These are phyloP conservation scores for Leuciscus waleckii DNA, from an alignment of 2,797 vertebrate genomes.

Conservation along the genomic window DNA sequence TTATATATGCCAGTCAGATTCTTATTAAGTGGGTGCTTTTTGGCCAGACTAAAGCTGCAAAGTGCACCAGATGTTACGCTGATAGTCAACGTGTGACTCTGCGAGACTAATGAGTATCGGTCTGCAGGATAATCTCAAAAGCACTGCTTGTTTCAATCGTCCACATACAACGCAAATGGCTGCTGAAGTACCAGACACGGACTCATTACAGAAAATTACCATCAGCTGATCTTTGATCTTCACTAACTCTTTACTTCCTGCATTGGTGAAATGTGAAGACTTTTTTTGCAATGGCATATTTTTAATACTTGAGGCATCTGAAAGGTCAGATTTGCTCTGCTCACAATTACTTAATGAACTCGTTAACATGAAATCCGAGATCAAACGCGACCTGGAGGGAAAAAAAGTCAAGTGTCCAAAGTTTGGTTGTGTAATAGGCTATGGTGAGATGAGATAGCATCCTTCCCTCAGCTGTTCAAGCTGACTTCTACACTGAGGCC, in stretches of 20 bases:
- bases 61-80: conserved; percentile 9
- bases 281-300: conserved; percentile 19
- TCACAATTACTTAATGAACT: conserved; percentile 44
- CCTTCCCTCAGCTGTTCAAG: conserved; percentile 38
- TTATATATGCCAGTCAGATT: conserved; percentile 13
- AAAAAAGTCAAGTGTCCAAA: background rate
- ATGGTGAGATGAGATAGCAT: conserved; percentile 1
- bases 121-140: conserved; percentile 35
- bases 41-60: background rate
- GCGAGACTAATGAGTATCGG: conserved; percentile 33
- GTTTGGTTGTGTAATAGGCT: conserved; percentile 14
- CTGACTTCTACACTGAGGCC: conserved; percentile 16
- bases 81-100: conserved; percentile 20
- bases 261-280: conserved; percentile 15
- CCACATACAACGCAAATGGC: conserved; percentile 38
- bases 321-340: conserved; percentile 33
- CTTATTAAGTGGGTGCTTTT: background rate
- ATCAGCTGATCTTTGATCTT: conserved; percentile 60
- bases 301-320: conserved; percentile 11
- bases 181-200: conserved; percentile 16
- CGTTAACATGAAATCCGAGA: conserved; percentile 16
- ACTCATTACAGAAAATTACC: conserved; percentile 52
- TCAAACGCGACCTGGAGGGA: conserved; percentile 10
- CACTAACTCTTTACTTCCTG: conserved; percentile 23
- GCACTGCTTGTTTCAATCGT: conserved; percentile 30